Evolutionary conservation across 2,797 vertebrate species (phyloP), one percentile per base, ranked within the genome.

Genomic region (Arnoldichthys spilopterus): DNA sequence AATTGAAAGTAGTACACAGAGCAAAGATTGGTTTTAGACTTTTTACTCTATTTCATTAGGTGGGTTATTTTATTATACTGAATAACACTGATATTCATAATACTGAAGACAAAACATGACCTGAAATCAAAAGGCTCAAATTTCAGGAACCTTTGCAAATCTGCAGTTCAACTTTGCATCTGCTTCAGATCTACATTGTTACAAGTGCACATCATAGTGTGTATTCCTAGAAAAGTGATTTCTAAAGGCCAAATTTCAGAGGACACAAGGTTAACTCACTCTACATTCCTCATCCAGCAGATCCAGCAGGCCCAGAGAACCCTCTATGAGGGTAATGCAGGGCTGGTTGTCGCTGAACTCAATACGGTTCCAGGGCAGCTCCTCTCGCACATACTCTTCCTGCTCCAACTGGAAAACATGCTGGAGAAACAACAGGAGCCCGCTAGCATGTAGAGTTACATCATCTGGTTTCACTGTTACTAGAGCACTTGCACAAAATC

Each of bases 351-450:
- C 93, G 28, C 92, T 93, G 86, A 95, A 95, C 85, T 94, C 90
- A 0, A 95, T 89, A 2, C 92, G 89, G 79, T 85, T 93, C 95
- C 96, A 96, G 12, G 92, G 88, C 79, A 96, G 89, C 77, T 90
- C 93, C 85, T 96, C 94, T 0, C 91, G 86, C 26, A 92, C 16
- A 6, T 95, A 95, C 84, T 95, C 94, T 83, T 95, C 94, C 88
- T 95, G 94, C 90, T 95, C 93, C 88, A 95, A 59, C 80, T 94
- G 93, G 88, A 95, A 95, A 53, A 95, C 92, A 0, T 95, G 94
- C 95, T 96, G 86, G 47, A 64, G 13, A 62, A 62, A 49, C 18
- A 2, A 43, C 13, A 73, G 49, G 20, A 61, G 7, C 24, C 32
- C 18, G 28, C 15, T 53, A 26, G 12, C 58, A 51, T 28, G 5